Percentiles rank a stretch among this genome's conserved stretches.
Evolutionary conservation across 1,140 invertebrate species (phyloP).

Genomic region (Drosophila navojoa): DNA sequence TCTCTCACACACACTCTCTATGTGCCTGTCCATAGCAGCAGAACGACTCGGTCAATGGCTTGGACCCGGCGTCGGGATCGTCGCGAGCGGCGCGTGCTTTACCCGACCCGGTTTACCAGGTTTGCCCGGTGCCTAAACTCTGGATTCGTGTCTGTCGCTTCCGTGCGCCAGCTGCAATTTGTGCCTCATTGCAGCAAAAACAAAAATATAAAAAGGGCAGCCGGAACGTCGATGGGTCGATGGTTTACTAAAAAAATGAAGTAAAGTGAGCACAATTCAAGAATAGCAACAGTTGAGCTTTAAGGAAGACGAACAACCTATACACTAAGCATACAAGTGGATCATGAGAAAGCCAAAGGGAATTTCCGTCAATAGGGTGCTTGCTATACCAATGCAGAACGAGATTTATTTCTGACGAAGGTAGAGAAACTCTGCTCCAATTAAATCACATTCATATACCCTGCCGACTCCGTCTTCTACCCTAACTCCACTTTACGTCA

Average conservation of each 20-base stretch:
- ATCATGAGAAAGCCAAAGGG: no score
- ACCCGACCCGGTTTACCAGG: slow-evolving; percentile 58
- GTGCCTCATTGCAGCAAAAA: slow-evolving; percentile 61
- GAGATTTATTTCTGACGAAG: no score
- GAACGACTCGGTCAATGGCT: slow-evolving; percentile 66
- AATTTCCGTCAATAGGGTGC: no score
- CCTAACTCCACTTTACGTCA: background rate
- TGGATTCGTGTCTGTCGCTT: slow-evolving; percentile 66
- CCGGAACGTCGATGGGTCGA: slow-evolving; percentile 57
- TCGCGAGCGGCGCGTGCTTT: slow-evolving; percentile 74
- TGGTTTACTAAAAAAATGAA: slow-evolving; percentile 6
- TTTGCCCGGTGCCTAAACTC: slow-evolving; percentile 21
- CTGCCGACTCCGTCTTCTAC: no score
- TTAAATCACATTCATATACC: no score
- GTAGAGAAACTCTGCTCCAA: no score
- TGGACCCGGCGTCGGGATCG: slow-evolving; percentile 13
- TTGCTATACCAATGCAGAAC: no score
- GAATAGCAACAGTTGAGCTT: background rate
- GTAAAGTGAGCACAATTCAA: slow-evolving; percentile 43
- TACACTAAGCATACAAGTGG: background rate
- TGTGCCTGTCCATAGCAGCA: slow-evolving; percentile 48
- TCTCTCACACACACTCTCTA: background rate
- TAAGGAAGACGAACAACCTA: background rate
- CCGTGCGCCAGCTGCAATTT: slow-evolving; percentile 80
- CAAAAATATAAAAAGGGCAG: slow-evolving; percentile 47